These are phyloP conservation scores for Hypsibius dujardini DNA, from an alignment of 1,140 invertebrate genomes.

Conservation along the genomic window DNA sequence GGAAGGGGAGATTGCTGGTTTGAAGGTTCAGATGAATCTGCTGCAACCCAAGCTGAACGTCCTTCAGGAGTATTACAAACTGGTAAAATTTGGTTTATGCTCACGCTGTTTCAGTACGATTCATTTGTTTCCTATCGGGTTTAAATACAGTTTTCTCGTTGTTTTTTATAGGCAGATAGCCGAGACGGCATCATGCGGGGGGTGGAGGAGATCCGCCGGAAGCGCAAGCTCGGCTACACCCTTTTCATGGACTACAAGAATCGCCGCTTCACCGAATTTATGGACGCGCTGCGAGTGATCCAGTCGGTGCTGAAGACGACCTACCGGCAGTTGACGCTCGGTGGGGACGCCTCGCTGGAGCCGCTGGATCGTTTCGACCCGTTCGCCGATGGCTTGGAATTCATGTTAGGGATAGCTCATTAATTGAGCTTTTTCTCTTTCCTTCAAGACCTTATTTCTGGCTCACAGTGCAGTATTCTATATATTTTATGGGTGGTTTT, in stretches of 20 bases:
- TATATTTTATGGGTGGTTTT: no score
- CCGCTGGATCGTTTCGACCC: slow-evolving; percentile 85
- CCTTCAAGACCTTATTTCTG: no score
- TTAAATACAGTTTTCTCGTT: neutral
- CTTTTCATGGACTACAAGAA: slow-evolving; percentile 39
- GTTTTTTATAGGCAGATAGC: neutral
- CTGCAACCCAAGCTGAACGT: neutral
- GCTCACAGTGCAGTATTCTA: no score
- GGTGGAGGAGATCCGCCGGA: neutral
- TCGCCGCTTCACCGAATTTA: slow-evolving; percentile 60
- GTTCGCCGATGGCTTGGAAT: slow-evolving; percentile 82
- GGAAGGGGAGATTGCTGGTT: neutral
- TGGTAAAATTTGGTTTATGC: neutral
- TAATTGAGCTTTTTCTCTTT: no score
- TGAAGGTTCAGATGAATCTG: neutral
- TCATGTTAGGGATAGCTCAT: slow-evolving; percentile 33
- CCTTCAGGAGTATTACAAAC: neutral
- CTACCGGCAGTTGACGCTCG: slow-evolving; percentile 96
- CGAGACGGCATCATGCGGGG: neutral
- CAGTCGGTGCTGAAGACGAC: slow-evolving; percentile 77
- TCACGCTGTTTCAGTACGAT: no score
- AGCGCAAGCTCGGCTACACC: neutral
- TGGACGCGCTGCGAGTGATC: slow-evolving; percentile 72
- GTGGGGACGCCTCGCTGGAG: slow-evolving; percentile 88
- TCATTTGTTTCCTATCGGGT: neutral